phyloP scores from a whole-genome alignment of 2,113 vertebrate species.

The Panthera leo region DNA sequence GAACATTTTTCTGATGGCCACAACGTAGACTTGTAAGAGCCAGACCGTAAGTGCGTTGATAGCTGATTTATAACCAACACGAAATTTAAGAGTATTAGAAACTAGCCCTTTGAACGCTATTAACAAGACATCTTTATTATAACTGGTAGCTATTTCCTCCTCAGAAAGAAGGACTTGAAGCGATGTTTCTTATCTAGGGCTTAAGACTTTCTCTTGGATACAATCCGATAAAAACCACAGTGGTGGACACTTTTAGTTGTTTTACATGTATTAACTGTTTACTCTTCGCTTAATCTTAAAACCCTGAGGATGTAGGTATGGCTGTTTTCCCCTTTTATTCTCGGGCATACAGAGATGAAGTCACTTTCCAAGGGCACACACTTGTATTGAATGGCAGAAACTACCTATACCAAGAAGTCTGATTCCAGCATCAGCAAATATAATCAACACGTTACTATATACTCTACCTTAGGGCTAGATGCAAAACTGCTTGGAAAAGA shows the following conservation, averaged over 20 bases:
- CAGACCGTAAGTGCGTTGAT: not conserved
- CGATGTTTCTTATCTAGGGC: not conserved
- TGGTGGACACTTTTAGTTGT: not conserved
- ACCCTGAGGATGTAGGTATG: fast-evolving
- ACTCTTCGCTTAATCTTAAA: not conserved
- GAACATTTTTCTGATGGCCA: not conserved
- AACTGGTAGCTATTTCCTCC: not conserved
- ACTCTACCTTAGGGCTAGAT: not conserved
- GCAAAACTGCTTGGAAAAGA: not conserved
- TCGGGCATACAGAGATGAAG: not conserved
- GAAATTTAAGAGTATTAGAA: not conserved
- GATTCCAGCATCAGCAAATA: not conserved
- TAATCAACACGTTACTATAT: not conserved
- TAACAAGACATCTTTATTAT: not conserved
- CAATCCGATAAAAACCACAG: not conserved
- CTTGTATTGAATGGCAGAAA: not conserved
- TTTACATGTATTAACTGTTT: not conserved
- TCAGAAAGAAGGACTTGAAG: not conserved
- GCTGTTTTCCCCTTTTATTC: not conserved
- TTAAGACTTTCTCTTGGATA: not conserved
- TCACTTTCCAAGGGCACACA: not conserved
- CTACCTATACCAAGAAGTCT: not conserved
- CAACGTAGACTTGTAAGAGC: not conserved
- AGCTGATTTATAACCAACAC: not conserved
- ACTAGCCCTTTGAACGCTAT: not conserved